Base-by-base conservation (phyloP, 1,140 invertebrate genomes). In the Brachionus plicatilis region DNA sequence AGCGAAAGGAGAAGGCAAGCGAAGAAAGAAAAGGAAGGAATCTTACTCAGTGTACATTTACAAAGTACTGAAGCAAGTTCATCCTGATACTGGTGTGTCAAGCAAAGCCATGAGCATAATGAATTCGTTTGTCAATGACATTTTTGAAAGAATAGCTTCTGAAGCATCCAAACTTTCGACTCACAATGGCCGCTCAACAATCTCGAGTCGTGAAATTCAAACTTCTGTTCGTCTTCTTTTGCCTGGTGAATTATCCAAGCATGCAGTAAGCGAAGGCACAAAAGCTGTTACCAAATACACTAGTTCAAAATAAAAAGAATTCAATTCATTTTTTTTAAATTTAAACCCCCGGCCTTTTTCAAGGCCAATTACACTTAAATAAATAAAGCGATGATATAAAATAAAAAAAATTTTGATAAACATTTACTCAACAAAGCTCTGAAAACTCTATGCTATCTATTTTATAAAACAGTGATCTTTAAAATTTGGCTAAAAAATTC, bases 41-140 rank as follows among this genome's bases (percentile, higher is more conserved):
- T 3, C 2, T 29, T 29, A 29, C 27, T 29, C 27, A 29, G 27
- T 29, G 27, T 29, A 29, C 27, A 29, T 29, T 29, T 29, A 29
- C 27, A 29, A 29, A 29, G 27, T 29, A 29, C 3, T 29, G 27
- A 29, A 29, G 3, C 27, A 29, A 29, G 27, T 29, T 29, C 93
- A 93, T 87, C 92, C 92, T 2, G 91, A 92, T 86, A 93, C 92
- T 83, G 92, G 93, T 45, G 92, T 94, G 47, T 93, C 92, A 24
- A 86, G 85, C 86, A 88, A 88, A 70, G 88, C 88, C 45, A 89
- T 89, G 88, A 86, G 86, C 27, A 88, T 88, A 79, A 89, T 89
- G 88, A 88, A 89, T 86, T 87, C 87, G 29, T 89, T 90, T 85
- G 88, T 90, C 24, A 89, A 90, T 83, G 90, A 90, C 80, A 87